These are phyloP conservation scores for Sesamia nonagrioides DNA, from an alignment of 1,140 invertebrate species.

Conservation along the genomic window DNA sequence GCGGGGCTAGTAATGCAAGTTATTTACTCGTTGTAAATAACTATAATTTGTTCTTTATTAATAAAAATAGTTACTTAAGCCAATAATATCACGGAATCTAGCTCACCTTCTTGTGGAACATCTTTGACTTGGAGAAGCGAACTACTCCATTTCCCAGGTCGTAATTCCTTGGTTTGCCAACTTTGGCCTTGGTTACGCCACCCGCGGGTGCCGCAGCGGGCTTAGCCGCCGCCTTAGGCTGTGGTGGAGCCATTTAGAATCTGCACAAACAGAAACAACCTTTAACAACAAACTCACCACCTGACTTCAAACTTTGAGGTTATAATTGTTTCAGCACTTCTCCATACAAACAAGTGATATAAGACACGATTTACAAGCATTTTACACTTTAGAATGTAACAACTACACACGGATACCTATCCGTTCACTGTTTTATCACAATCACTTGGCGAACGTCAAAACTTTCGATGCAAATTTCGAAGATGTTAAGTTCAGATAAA, in stretches of 20 bases:
- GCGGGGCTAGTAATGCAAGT: no score
- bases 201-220: conserved; percentile 78
- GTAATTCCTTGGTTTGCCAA: conserved; percentile 90
- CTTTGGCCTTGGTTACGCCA: conserved; percentile 79
- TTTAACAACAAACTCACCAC: conserved; percentile 70
- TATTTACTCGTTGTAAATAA: not conserved
- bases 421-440: conserved; percentile 52
- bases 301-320: conserved; percentile 67
- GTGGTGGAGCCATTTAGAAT: conserved; percentile 87
- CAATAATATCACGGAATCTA: not conserved
- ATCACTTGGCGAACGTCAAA: conserved; percentile 70
- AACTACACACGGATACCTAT: conserved; percentile 52
- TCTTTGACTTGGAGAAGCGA: conserved; percentile 91
- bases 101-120: conserved; percentile 92
- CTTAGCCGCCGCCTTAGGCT: conserved; percentile 84
- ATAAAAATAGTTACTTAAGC: not conserved
- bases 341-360: conserved; percentile 58
- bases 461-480: conserved; percentile 50
- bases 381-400: not conserved
- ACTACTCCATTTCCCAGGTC: conserved; percentile 92
- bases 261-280: conserved; percentile 73
- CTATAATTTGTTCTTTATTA: not conserved
- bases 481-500: conserved; percentile 42
- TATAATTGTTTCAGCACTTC: conserved; percentile 54
- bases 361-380: conserved; percentile 17